A percentile compares a stretch with the other conserved stretches of the same genome.
Evolutionary conservation across 1,140 invertebrate genomes (phyloP).

Genomic region (Meloidogyne hapla): DNA sequence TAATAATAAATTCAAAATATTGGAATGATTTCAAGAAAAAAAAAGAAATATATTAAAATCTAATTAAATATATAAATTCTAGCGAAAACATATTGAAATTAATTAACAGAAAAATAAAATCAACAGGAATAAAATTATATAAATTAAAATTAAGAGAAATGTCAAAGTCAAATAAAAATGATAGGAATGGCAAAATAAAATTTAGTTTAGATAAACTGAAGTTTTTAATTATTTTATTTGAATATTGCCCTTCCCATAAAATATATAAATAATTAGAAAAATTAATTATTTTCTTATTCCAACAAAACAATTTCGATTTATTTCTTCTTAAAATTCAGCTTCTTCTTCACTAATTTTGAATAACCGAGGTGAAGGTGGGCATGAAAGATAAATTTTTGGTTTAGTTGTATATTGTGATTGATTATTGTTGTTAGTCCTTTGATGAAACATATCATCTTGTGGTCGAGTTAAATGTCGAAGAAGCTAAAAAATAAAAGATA

Average conservation of each 20-base stretch:
- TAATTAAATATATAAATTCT: too few species aligned
- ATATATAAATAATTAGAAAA: background rate
- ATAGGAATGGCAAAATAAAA: background rate
- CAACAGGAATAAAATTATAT: background rate
- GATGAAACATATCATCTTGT: slow-evolving; percentile 50
- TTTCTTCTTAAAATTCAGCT: background rate
- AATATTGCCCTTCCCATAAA: background rate
- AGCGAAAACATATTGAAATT: too few species aligned
- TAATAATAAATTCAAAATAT: too few species aligned
- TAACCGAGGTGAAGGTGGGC: slow-evolving; percentile 52
- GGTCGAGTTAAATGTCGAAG: slow-evolving; percentile 53
- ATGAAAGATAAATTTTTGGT: slow-evolving; percentile 37
- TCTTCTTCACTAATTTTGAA: slow-evolving; percentile 54
- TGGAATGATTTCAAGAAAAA: too few species aligned
- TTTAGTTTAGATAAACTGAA: too few species aligned
- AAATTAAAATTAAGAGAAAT: background rate
- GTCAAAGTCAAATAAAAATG: background rate
- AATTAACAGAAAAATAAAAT: background rate
- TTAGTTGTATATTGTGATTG: background rate
- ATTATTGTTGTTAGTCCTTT: slow-evolving; percentile 18
- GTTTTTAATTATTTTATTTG: too few species aligned
- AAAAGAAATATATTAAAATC: background rate
- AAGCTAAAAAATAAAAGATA: slow-evolving; percentile 45
- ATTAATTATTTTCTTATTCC: background rate
- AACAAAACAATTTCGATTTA: background rate